Evolutionary conservation across 2,888 invertebrate species (phyloP).

Genomic region (Xanthorhoe designata): DNA sequence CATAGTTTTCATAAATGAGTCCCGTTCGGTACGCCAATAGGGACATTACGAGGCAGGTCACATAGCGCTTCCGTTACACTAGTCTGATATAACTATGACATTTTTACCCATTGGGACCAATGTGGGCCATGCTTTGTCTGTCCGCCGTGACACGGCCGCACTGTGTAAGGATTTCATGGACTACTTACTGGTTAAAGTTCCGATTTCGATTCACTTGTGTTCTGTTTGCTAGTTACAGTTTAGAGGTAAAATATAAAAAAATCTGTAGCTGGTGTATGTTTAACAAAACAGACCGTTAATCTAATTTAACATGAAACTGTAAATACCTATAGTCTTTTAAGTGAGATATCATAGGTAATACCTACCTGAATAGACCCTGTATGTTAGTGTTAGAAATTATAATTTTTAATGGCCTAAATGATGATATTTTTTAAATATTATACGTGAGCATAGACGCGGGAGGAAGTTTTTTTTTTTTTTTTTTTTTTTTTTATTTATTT

Average conservation of each 20-base stretch:
- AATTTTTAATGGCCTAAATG: too few relatives aligned
- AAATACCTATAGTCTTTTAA: too few relatives aligned
- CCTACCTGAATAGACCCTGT: too few relatives aligned
- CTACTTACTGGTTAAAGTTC: conserved; percentile 31
- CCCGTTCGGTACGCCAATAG: conserved; percentile 60
- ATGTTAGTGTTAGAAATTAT: too few relatives aligned
- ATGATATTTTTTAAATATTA: too few relatives aligned
- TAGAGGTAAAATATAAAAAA: background rate
- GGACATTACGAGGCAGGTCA: conserved; percentile 63
- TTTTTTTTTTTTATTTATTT: too few relatives aligned
- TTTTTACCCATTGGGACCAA: conserved; percentile 76
- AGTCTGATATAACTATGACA: conserved; percentile 81
- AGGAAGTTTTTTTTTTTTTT: too few relatives aligned
- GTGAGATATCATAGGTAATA: too few relatives aligned
- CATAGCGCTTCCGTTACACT: conserved; percentile 80
- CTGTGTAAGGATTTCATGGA: conserved; percentile 54
- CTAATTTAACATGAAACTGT: too few relatives aligned
- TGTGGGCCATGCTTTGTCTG: conserved; percentile 48
- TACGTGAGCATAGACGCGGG: too few relatives aligned
- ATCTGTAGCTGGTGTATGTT: background rate
- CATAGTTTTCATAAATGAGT: conserved; percentile 41
- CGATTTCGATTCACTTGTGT: conserved; percentile 16
- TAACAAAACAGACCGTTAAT: too few relatives aligned
- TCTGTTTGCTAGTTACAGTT: background rate
- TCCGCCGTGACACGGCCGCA: conserved; percentile 53